Base-by-base conservation (phyloP, 2,888 invertebrate genomes). In the Thera britannica region DNA sequence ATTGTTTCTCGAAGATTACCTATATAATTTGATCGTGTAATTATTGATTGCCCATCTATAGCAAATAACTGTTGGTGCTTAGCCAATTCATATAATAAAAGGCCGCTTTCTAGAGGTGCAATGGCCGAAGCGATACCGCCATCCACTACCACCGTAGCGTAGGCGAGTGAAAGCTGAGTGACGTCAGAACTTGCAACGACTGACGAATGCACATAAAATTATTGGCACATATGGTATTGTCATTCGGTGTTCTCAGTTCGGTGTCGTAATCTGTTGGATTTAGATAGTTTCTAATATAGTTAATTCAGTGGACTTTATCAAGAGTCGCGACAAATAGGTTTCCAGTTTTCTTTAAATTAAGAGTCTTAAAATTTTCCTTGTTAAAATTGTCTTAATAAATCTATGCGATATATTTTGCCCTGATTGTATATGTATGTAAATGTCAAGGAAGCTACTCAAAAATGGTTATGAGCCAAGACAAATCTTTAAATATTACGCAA, bases 71-170 rank as follows among this genome's bases (percentile, higher is more conserved):
- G 68, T 62, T 66, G 57, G 74, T 77, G 77, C 75, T 72, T 77
- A 74, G 71, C 72, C 70, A 75, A 76, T 73, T 77, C 75, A 79
- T 79, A 80, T 77, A 80, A 79, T 77, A 81, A 77, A 75, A 82
- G 73, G 74, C 77, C 81, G 84, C 92, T 91, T 92, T 92, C 92
- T 82, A 88, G 82, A 78, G 81, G 79, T 83, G 87, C 87, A 84
- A 80, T 77, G 82, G 79, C 79, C 79, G 76, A 70, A 72, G 75
- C 73, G 72, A 67, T 62, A 62, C 72, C 68, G 71, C 72, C 75
- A 66, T 62, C 68, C 72, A 68, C 71, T 68, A 71, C 71, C 73
- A 62, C 72, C 74, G 57, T 58, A 38, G 55, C 58, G 58, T 55
- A 44, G 71, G 73, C 78, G 70, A 87, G 91, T 86, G 92, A 91